Evolutionary conservation across 1,140 invertebrate genomes (phyloP).

Genomic region (Phthorimaea operculella): DNA sequence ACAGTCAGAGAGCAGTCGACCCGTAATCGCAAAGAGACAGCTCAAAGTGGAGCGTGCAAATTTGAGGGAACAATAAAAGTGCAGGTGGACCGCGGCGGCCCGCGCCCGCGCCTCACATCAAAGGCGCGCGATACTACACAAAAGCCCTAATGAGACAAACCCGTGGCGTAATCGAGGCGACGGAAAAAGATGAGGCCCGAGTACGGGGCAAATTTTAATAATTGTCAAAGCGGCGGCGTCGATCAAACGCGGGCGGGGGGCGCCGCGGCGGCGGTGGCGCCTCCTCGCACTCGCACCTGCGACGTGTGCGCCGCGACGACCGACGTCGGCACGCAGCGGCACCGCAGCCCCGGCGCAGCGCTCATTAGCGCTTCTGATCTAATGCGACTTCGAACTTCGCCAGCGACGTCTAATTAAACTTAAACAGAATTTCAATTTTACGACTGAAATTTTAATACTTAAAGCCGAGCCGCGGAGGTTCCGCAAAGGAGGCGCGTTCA

Average conservation of each 20-base stretch:
- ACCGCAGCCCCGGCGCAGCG: constrained; percentile 54
- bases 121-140: constrained; percentile 61
- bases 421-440: constrained; percentile 64
- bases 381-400: constrained; percentile 57
- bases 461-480: constrained; percentile 47
- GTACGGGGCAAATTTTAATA: constrained; percentile 68
- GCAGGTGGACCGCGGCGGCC: constrained; percentile 53
- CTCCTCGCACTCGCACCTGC: constrained; percentile 11
- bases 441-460: constrained; percentile 62
- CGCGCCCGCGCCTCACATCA: constrained; percentile 44
- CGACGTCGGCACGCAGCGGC: constrained; percentile 29
- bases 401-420: constrained; percentile 61
- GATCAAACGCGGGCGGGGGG: constrained; percentile 55
- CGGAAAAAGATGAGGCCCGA: constrained; percentile 66
- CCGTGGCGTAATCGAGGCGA: constrained; percentile 66
- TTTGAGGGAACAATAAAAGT: constrained; percentile 63
- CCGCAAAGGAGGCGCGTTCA: constrained; percentile 56
- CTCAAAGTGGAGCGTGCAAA: constrained; percentile 64
- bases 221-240: constrained; percentile 66
- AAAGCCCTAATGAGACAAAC: constrained; percentile 68
- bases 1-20: constrained; percentile 34
- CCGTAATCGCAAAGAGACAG: constrained; percentile 51
- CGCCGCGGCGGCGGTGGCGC: constrained; percentile 15
- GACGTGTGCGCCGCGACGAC: constrained; percentile 7
- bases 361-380: constrained; percentile 61